Base-by-base conservation (phyloP, 30 jellyfish, hydroid and myxozoan genomes). In the Clytia hemisphaerica region DNA sequence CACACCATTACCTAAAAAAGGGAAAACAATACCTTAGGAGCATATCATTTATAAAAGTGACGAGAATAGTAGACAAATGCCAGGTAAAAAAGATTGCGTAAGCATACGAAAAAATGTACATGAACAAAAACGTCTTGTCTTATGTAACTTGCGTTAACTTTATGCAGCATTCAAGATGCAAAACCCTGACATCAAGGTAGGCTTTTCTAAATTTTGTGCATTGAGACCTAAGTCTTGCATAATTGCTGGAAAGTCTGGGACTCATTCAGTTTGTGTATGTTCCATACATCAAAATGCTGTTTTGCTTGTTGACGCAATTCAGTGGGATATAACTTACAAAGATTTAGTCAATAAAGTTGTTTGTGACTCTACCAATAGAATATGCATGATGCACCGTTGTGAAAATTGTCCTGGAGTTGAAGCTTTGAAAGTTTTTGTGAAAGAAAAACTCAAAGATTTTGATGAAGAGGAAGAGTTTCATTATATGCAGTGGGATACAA, bases 261-360 rank as follows among this genome's bases (percentile, higher is more conserved):
- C 86, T n/a, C 88, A 84, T 36, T 83, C 95, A 6, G 93, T 83
- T 19, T 83, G 93, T 47, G 88, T 83, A 22, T 83, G 95, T 36
- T 57, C 80, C 12, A 67, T 3, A 12, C 92, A 83, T 58, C 85
- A 73, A 44, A 83, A 83, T 62, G 67, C 59, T 47, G 61, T 25
- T 31, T 62, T 74, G 69, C 36, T 66, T 58, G 71, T 83, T 26
- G 46, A 24, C 22, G 71, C 78, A 25, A 42, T 76, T 22, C n/a
- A n/a, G n/a, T n/a, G n/a, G n/a, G 68, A 54, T 36, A 45, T 57
- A 47, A 30, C 54, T 16, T 50, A 65, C 61, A 55, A 49, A 3
- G 72, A 75, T 19, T 72, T 83, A 36, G 25, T 30, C 16, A 54
- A 65, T 22, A 35, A 62, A 18, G 53, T 83, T 54, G 80, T 83